Evolutionary conservation across 2,888 invertebrate genomes (phyloP).

Genomic region (Stenodera caucasica): DNA sequence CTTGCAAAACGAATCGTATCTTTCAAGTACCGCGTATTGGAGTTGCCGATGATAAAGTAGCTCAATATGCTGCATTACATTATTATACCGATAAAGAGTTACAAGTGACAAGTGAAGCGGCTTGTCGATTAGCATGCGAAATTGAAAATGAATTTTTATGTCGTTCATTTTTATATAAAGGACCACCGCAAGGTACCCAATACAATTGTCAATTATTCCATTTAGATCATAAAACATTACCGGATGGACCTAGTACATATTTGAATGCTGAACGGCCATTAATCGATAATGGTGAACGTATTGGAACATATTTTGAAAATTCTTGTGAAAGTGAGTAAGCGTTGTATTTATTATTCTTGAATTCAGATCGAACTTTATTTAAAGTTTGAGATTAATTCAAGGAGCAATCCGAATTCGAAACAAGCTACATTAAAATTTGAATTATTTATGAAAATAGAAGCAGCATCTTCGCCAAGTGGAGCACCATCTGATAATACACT

Average conservation of each 20-base stretch:
- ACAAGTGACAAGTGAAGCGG: slow-evolving; percentile 85
- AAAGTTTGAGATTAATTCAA: no score
- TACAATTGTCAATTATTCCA: slow-evolving; percentile 93
- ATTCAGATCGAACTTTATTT: no score
- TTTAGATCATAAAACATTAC: slow-evolving; percentile 87
- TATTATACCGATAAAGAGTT: slow-evolving; percentile 93
- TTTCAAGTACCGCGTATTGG: slow-evolving; percentile 84
- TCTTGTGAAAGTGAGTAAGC: slow-evolving; percentile 84
- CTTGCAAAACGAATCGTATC: slow-evolving; percentile 80
- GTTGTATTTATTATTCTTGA: no score
- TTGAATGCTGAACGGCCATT: slow-evolving; percentile 86
- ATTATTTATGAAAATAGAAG: slow-evolving; percentile 33
- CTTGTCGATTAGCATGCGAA: slow-evolving; percentile 89
- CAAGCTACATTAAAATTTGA: no score
- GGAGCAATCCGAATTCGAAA: no score
- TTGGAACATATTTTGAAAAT: slow-evolving; percentile 89
- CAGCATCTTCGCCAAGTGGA: slow-evolving; percentile 40
- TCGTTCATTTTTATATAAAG: slow-evolving; percentile 75
- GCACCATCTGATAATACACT: slow-evolving; percentile 62
- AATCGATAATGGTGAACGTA: slow-evolving; percentile 87
- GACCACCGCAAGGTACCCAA: slow-evolving; percentile 68
- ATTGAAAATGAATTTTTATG: slow-evolving; percentile 92
- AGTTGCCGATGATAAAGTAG: slow-evolving; percentile 87
- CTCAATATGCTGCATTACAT: slow-evolving; percentile 88
- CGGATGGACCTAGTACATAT: slow-evolving; percentile 90